A percentile compares a stretch with the other conserved stretches of the same genome.
Conservation (phyloP, 2,888 invertebrate genomes). For the Macaria liturata region DNA sequence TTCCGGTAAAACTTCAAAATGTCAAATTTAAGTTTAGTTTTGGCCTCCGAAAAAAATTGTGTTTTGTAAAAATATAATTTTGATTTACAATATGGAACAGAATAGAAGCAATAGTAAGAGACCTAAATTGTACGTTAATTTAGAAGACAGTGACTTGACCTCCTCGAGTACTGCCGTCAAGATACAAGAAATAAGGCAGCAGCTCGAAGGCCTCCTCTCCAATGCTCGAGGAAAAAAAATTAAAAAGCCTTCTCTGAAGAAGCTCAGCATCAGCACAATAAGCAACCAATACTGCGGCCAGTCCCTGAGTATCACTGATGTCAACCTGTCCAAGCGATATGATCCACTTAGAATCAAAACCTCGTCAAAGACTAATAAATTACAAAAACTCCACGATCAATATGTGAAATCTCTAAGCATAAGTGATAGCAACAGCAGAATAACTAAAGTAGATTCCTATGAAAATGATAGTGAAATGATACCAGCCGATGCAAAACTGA, state of each 20-base stretch:
- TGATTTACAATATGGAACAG: conserved; percentile 25
- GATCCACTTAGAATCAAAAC: background rate
- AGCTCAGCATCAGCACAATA: background rate
- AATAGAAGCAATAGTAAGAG: conserved; percentile 9
- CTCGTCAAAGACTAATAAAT: background rate
- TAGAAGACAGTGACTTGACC: background rate
- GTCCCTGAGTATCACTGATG: too few species aligned
- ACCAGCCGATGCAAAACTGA: conserved; percentile 1
- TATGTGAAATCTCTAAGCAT: background rate
- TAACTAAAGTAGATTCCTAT: background rate
- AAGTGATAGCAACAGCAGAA: background rate
- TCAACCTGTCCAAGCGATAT: too few species aligned
- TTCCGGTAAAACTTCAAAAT: conserved; percentile 13
- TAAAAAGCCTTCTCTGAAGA: background rate
- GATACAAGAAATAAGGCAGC: conserved; percentile 7
- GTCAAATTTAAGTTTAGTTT: conserved; percentile 26
- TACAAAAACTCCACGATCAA: background rate
- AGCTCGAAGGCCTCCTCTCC: conserved; percentile 4
- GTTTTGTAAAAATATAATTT: conserved; percentile 9
- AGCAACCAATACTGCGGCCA: background rate
- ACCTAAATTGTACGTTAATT: background rate
- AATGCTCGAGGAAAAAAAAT: background rate
- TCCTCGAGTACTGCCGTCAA: conserved; percentile 3
- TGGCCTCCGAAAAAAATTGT: conserved; percentile 17
- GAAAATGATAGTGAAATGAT: background rate